Base-by-base conservation (phyloP, 1,140 invertebrate species). In the Zaprionus capensis region DNA sequence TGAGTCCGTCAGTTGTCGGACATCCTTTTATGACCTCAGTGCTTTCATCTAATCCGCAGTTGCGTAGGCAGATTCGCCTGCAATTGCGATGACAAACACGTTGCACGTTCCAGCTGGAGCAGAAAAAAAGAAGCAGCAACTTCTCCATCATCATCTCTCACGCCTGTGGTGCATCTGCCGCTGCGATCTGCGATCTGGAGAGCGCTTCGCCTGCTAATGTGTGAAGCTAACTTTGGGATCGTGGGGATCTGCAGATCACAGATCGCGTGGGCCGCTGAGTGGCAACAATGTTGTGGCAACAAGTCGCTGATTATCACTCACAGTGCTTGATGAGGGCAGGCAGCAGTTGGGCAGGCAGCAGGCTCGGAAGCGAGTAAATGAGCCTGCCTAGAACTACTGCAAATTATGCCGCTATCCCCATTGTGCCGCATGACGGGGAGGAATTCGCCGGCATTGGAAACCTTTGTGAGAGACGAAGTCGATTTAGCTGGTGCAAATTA, bases 1-100 rank as follows among this genome's bases (percentile, higher is more conserved):
- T 46, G n/a, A 17, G n/a, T n/a, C n/a, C 38, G 41, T 46, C 41
- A n/a, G 41, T 26, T 65, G 56, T 68, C 38, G 56, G 56, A 67
- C 63, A 61, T 74, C 68, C 71, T 80, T 78, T 73, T 64, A 68
- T 53, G 46, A 34, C 61, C 44, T 22, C 31, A 24, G 36, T 51
- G 38, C 53, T 87, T 82, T 87, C 77, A 87, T 76, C 34, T 51
- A 9, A 15, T 57, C 36, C 26, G 53, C 44, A 36, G 38, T 71
- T 77, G 80, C 80, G 82, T 87, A 68, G 83, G 80, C 20, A 46
- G 41, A 56, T 61, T 55, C 44, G 55, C 59, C 41, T 65, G 66
- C 57, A 78, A 55, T 76, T 82, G 63, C 65, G 49, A 87, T 72
- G 71, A 75, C 70, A 87, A 83, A 72, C 84, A 87, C 84, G 78